These are phyloP conservation scores for Scaptodrosophila lebanonensis DNA, from an alignment of 1,140 invertebrate species.

Conservation along the genomic window DNA sequence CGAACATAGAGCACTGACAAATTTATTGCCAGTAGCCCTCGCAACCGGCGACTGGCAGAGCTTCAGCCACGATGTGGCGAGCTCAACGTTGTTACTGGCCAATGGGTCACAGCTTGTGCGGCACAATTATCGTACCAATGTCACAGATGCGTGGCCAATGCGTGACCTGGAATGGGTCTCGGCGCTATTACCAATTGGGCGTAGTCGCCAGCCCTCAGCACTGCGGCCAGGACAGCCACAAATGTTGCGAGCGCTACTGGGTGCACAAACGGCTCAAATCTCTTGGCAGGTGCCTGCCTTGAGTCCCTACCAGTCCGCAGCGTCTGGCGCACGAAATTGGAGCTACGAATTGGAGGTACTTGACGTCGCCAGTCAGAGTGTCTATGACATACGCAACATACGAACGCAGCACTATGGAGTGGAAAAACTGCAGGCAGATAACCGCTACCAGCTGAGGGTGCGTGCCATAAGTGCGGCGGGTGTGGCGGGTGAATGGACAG, in stretches of 20 bases:
- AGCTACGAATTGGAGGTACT: slow-evolving; percentile 87
- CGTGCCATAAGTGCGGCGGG: slow-evolving; percentile 79
- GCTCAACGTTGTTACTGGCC: slow-evolving; percentile 83
- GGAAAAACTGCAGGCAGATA: slow-evolving; percentile 83
- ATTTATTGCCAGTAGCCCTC: background rate
- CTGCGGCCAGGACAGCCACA: slow-evolving; percentile 87
- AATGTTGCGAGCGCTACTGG: slow-evolving; percentile 87
- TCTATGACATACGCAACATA: slow-evolving; percentile 78
- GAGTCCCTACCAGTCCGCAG: slow-evolving; percentile 87
- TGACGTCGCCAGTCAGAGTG: slow-evolving; percentile 78
- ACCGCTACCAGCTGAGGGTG: slow-evolving; percentile 87
- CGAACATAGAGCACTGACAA: background rate
- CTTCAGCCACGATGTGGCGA: slow-evolving; percentile 18
- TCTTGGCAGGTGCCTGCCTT: slow-evolving; percentile 87
- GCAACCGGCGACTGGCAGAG: slow-evolving; percentile 13
- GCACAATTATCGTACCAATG: slow-evolving; percentile 82
- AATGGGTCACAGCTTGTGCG: slow-evolving; percentile 84
- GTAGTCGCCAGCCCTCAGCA: slow-evolving; percentile 84
- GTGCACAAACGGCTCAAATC: slow-evolving; percentile 84
- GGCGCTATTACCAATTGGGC: slow-evolving; percentile 18
- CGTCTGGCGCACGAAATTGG: slow-evolving; percentile 91
- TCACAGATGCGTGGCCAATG: slow-evolving; percentile 78
- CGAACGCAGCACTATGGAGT: slow-evolving; percentile 82
- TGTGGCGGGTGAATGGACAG: slow-evolving; percentile 90
- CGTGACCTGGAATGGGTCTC: slow-evolving; percentile 47